These are phyloP conservation scores for Arnoldichthys spilopterus DNA, from an alignment of 2,797 vertebrate genomes.

Conservation along the genomic window DNA sequence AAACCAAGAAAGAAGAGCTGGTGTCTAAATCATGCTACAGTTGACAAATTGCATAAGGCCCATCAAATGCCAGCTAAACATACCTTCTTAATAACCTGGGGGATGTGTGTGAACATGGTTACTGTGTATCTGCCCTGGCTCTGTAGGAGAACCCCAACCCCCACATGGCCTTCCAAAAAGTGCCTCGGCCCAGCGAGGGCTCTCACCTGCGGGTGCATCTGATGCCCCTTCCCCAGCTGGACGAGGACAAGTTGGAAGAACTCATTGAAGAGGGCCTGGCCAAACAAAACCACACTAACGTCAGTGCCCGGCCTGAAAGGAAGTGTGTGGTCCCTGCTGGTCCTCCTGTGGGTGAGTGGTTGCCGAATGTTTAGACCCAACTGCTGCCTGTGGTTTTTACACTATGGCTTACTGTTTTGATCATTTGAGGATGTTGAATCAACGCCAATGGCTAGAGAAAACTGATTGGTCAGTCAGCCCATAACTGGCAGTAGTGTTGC, in stretches of 20 bases:
- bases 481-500: no score
- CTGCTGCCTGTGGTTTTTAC: no score
- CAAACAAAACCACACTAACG: slow-evolving; percentile 78
- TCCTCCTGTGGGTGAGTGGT: slow-evolving; percentile 93
- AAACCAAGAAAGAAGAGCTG: no score
- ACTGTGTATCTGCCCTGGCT: slow-evolving; percentile 19
- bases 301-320: slow-evolving; percentile 80
- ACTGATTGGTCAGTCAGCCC: no score
- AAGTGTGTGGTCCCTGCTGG: slow-evolving; percentile 96
- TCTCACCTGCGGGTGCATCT: slow-evolving; percentile 95
- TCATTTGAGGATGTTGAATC: no score
- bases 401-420: no score
- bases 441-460: no score
- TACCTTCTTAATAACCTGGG: not conserved
- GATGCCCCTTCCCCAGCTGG: slow-evolving; percentile 89
- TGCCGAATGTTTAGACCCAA: no score
- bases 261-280: slow-evolving; percentile 85
- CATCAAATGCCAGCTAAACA: no score
- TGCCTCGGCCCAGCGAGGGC: slow-evolving; percentile 94
- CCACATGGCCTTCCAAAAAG: slow-evolving; percentile 98
- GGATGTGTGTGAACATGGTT: not conserved
- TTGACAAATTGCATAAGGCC: no score
- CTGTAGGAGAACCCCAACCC: slow-evolving; percentile 95
- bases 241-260: slow-evolving; percentile 85
- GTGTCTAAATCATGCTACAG: no score